These are phyloP conservation scores for Pediacus dermestoides DNA, from an alignment of 2,888 invertebrate species.

Conservation along the genomic window DNA sequence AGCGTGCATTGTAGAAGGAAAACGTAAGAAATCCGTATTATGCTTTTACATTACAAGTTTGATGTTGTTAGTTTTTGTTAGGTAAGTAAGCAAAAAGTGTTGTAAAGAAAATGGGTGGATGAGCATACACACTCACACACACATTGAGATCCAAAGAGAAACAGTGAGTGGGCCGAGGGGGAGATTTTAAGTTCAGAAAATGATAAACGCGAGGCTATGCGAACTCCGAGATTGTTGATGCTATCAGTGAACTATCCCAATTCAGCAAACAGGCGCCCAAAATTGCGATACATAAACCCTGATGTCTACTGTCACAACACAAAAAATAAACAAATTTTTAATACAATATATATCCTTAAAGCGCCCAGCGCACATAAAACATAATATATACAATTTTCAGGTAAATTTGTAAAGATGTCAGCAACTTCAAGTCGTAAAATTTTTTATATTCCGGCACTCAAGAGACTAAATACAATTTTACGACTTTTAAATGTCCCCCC, in stretches of 20 bases:
- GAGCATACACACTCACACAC: too few relatives aligned
- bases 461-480: conserved; percentile 37
- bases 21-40: too few relatives aligned
- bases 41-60: too few relatives aligned
- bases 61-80: too few relatives aligned
- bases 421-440: conserved; percentile 20
- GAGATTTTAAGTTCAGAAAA: conserved; percentile 44
- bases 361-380: conserved; percentile 1
- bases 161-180: too few relatives aligned
- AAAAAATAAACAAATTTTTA: conserved; percentile 43
- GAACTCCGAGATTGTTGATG: conserved; percentile 49
- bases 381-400: conserved; percentile 25
- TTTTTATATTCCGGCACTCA: conserved; percentile 31
- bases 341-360: conserved; percentile 1
- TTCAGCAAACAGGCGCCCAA: conserved; percentile 46
- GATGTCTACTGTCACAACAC: conserved; percentile 41
- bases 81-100: too few relatives aligned
- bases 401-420: conserved; percentile 25
- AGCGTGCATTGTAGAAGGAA: too few relatives aligned
- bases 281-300: conserved; percentile 46
- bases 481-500: conserved; percentile 32
- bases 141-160: too few relatives aligned
- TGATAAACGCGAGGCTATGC: conserved; percentile 47
- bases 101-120: too few relatives aligned
- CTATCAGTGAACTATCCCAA: conserved; percentile 47